These are phyloP conservation scores for Decapterus maruadsi DNA, from an alignment of 2,797 vertebrate species.

Conservation along the genomic window DNA sequence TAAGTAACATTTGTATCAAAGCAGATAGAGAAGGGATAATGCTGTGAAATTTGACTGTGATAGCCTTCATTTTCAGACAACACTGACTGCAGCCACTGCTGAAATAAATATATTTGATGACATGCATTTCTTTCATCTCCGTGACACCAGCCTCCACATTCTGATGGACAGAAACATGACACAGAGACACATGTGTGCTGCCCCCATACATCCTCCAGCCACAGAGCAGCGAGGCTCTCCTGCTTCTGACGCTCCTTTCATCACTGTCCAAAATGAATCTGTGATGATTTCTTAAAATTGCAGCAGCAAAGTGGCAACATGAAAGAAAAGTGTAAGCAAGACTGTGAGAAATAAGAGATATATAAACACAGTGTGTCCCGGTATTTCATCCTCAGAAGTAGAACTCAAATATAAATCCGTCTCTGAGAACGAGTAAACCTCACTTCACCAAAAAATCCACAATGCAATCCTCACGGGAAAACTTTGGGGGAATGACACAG, in stretches of 20 bases:
- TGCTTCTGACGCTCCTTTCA: slow-evolving; percentile 23
- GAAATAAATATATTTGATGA: background rate
- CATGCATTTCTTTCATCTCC: background rate
- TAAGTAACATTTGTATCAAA: slow-evolving; percentile 9
- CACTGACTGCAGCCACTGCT: background rate
- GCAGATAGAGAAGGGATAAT: slow-evolving; percentile 4
- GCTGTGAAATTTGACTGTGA: background rate
- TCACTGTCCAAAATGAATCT: slow-evolving; percentile 15
- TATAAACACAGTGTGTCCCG: background rate
- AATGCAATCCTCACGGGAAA: no score
- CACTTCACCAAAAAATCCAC: no score
- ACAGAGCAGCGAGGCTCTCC: background rate
- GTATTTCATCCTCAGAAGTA: no score
- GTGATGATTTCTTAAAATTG: slow-evolving; percentile 22
- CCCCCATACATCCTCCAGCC: background rate
- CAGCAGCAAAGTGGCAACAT: slow-evolving; percentile 24
- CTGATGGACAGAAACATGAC: background rate
- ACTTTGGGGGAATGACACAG: no score
- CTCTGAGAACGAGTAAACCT: no score
- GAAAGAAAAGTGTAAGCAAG: slow-evolving; percentile 18
- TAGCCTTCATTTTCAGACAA: background rate
- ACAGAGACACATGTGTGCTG: background rate
- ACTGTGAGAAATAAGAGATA: no score
- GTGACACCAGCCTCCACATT: background rate
- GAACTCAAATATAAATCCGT: no score